Evolutionary conservation across 53 echinoderm and acorn worm genomes (phyloP).

Genomic region (Paelopatides confundens): DNA sequence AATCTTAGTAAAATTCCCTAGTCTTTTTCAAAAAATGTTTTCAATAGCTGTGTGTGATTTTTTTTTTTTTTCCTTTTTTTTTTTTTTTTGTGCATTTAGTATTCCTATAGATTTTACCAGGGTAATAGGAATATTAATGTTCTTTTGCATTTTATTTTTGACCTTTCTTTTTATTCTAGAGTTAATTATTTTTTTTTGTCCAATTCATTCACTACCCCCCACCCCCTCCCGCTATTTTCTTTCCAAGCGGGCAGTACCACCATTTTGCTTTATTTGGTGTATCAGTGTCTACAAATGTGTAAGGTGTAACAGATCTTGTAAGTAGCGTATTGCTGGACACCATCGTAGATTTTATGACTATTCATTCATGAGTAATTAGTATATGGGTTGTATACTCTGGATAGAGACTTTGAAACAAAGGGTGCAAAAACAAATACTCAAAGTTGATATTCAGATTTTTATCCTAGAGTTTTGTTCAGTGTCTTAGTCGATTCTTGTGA

Average conservation of each 20-base stretch:
- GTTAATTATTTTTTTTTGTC: neutral
- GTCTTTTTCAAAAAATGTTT: conserved; percentile 26
- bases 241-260: neutral
- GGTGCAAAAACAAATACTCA: conserved; percentile 5
- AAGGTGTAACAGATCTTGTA: neutral
- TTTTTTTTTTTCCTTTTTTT: no score
- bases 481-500: conserved; percentile 38
- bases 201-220: neutral
- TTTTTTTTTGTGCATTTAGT: conserved; percentile 15
- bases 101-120: conserved; percentile 24
- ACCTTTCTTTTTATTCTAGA: neutral
- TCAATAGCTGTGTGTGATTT: conserved; percentile 37
- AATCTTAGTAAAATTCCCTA: neutral
- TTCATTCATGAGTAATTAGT: conserved; percentile 1
- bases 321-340: neutral
- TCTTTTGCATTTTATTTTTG: neutral
- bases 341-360: conserved; percentile 3
- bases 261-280: neutral
- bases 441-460: conserved; percentile 37
- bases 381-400: conserved; percentile 24
- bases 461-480: conserved; percentile 15
- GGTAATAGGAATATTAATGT: conserved; percentile 19
- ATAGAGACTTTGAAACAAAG: conserved; percentile 21
- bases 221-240: neutral
- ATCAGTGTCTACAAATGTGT: neutral